These are phyloP conservation scores for Dicaeum eximium DNA, from an alignment of 2,113 vertebrate genomes.

Conservation along the genomic window DNA sequence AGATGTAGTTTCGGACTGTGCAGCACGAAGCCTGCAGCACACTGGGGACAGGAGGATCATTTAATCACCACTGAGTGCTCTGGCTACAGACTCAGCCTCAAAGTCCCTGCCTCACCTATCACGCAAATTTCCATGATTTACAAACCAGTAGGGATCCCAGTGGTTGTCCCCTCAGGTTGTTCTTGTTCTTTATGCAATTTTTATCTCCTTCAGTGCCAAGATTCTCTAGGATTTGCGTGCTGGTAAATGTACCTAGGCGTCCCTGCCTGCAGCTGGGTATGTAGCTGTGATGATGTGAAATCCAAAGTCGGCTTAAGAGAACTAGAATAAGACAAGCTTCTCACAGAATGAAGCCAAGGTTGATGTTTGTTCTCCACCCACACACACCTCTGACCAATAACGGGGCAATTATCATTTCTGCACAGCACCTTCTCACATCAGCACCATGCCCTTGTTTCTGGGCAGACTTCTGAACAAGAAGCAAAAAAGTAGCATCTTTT, in stretches of 20 bases:
- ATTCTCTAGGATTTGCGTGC: background rate
- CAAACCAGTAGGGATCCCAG: background rate
- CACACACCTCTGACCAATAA: background rate
- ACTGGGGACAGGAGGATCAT: background rate
- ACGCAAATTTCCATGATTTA: background rate
- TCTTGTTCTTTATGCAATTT: background rate
- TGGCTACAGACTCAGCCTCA: background rate
- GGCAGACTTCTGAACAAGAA: background rate
- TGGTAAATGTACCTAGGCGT: background rate
- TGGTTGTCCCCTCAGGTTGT: background rate
- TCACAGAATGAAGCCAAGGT: background rate
- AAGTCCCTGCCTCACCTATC: background rate
- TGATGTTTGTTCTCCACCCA: background rate
- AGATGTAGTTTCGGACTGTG: background rate
- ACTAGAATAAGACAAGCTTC: background rate
- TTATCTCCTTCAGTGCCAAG: fast-evolving
- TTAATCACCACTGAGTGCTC: background rate
- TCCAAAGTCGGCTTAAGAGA: background rate
- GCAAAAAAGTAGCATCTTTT: background rate
- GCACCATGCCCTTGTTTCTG: background rate
- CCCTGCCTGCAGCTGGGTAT: background rate
- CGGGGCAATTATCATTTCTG: background rate
- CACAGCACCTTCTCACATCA: background rate
- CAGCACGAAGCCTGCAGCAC: background rate
- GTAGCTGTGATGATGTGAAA: background rate